These are phyloP conservation scores for Erynnis tages DNA, from an alignment of 2,888 invertebrate species.

Conservation along the genomic window DNA sequence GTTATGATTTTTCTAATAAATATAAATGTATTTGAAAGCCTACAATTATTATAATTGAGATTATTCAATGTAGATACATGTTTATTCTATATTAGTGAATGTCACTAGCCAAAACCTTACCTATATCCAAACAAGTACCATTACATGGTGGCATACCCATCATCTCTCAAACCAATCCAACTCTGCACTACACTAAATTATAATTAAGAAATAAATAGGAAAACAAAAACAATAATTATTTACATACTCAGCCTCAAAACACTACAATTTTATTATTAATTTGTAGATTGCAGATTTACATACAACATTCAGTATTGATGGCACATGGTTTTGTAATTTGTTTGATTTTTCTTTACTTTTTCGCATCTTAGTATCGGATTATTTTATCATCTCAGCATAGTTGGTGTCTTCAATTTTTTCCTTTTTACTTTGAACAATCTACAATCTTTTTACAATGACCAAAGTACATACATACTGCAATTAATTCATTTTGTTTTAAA, in stretches of 20 bases:
- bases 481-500: no score
- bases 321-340: constrained; percentile 33
- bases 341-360: no score
- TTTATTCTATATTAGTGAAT: constrained; percentile 55
- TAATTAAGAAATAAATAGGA: constrained; percentile 62
- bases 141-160: constrained; percentile 56
- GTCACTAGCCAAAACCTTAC: constrained; percentile 57
- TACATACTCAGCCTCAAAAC: constrained; percentile 69
- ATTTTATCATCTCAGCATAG: not conserved
- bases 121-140: constrained; percentile 47
- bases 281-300: constrained; percentile 39
- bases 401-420: no score
- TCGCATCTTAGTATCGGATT: no score
- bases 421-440: no score
- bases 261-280: constrained; percentile 42
- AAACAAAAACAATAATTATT: constrained; percentile 60
- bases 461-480: no score
- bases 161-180: constrained; percentile 38
- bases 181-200: constrained; percentile 45
- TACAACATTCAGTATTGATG: constrained; percentile 35
- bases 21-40: constrained; percentile 34
- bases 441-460: no score
- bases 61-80: constrained; percentile 67
- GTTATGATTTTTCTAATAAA: constrained; percentile 22
- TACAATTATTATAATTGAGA: constrained; percentile 65